These are phyloP conservation scores for Berghia stephanieae DNA, from an alignment of 1,140 invertebrate genomes.

Conservation along the genomic window DNA sequence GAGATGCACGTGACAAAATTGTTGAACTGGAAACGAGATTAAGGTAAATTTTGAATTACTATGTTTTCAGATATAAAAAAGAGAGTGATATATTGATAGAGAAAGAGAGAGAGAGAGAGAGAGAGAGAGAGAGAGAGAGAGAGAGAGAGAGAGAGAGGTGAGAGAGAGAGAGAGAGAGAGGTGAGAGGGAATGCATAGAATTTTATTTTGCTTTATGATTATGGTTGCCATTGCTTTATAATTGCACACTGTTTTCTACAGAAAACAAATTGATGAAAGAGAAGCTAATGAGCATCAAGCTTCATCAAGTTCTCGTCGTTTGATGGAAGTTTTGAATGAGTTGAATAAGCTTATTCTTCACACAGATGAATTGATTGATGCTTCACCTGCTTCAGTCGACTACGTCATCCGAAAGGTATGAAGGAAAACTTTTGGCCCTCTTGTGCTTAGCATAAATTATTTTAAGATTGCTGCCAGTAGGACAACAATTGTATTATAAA, in stretches of 20 bases:
- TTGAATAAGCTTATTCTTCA: constrained; percentile 49
- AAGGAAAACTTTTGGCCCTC: too few species aligned
- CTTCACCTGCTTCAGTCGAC: constrained; percentile 41
- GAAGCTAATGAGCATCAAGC: constrained; percentile 51
- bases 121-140: too few species aligned
- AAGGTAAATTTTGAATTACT: too few species aligned
- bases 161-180: too few species aligned
- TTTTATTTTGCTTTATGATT: neutral
- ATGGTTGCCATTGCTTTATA: neutral
- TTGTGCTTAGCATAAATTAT: too few species aligned
- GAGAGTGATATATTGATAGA: neutral
- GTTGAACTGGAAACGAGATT: constrained; percentile 61
- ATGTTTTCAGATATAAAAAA: neutral
- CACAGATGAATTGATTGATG: constrained; percentile 42
- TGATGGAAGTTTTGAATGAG: constrained; percentile 51
- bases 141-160: too few species aligned
- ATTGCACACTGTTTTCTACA: constrained; percentile 36
- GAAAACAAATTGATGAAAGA: constrained; percentile 59
- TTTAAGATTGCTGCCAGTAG: too few species aligned
- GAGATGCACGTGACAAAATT: constrained; percentile 57
- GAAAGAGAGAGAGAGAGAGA: too few species aligned
- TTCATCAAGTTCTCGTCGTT: constrained; percentile 43
- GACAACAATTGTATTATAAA: too few species aligned
- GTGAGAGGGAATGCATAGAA: neutral
- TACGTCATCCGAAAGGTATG: constrained; percentile 46